phyloP scores from a whole-genome alignment of 2,113 vertebrate species.

The Vombatus ursinus region DNA sequence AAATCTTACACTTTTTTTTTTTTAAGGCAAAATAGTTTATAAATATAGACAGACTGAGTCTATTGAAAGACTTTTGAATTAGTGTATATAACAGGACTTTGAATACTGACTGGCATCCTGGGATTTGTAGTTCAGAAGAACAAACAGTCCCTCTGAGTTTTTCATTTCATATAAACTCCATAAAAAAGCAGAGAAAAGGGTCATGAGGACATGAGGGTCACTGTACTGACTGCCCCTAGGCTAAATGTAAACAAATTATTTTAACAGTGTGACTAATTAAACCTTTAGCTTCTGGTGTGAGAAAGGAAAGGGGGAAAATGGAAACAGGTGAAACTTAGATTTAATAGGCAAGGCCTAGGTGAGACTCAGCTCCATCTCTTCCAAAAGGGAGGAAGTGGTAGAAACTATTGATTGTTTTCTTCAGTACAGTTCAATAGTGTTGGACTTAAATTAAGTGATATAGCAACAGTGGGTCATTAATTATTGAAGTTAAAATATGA shows the following conservation, averaged over 20 bases:
- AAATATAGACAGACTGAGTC: background rate
- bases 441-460: no score
- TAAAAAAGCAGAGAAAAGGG: background rate
- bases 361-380: background rate
- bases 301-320: background rate
- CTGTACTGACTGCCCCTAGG: background rate
- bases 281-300: background rate
- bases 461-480: background rate
- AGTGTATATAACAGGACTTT: background rate
- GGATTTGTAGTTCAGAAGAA: background rate
- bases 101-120: background rate
- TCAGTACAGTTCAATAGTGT: background rate
- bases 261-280: background rate
- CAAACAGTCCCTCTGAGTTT: background rate
- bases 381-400: background rate
- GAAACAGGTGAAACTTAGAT: background rate
- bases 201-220: background rate
- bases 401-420: background rate
- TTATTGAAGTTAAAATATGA: slow-evolving; percentile 9
- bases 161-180: background rate
- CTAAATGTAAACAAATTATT: background rate
- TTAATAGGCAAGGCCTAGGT: background rate
- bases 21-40: background rate
- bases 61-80: background rate
- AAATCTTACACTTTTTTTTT: background rate